Evolutionary conservation across 2,113 vertebrate genomes (phyloP).

Genomic region (Cygnus atratus): DNA sequence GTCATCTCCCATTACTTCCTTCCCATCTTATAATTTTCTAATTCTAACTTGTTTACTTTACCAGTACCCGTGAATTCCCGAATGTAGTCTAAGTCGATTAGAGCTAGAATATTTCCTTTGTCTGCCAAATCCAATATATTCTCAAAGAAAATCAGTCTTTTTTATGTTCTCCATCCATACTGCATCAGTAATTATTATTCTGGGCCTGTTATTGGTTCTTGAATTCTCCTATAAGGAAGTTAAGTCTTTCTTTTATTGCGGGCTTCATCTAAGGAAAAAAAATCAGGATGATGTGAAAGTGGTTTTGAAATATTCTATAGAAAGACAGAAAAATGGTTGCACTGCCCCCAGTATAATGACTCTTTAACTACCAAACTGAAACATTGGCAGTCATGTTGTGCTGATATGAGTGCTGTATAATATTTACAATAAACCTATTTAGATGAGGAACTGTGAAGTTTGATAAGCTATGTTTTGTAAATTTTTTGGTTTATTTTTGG

Average conservation of each 20-base stretch:
- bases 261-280: not conserved
- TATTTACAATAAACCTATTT: not conserved
- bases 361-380: not conserved
- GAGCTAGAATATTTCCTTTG: not conserved
- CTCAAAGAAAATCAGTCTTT: not conserved
- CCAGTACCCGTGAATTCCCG: not conserved
- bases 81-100: not conserved
- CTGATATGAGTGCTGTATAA: not conserved
- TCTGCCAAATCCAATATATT: not conserved
- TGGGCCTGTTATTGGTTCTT: not conserved
- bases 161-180: not conserved
- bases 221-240: not conserved
- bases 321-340: not conserved
- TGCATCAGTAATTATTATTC: not conserved
- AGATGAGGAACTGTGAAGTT: not conserved
- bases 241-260: not conserved
- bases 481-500: not conserved
- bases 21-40: not conserved
- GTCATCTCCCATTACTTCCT: not conserved
- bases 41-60: not conserved
- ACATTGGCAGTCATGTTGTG: accelerated
- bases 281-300: not conserved
- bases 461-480: not conserved
- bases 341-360: not conserved
- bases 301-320: not conserved